Base-by-base conservation (phyloP, 2,113 vertebrate genomes). In the Sterrhoptilus dennistouni region DNA sequence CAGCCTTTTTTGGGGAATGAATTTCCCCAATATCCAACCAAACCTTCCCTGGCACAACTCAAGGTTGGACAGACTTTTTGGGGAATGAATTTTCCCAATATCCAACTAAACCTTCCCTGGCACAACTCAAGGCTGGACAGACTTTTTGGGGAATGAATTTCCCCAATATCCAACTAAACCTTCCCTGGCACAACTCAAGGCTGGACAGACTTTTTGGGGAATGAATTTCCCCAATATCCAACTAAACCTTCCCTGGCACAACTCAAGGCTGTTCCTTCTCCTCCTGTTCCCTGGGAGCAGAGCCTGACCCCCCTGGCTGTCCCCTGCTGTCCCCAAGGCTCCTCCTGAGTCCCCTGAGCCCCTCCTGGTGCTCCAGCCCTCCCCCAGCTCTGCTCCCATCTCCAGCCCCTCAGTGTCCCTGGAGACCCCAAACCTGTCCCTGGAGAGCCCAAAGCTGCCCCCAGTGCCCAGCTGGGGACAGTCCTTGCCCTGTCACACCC, bases 161-260 rank as follows among this genome's bases (percentile, higher is more conserved):
- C n/a, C n/a, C n/a, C n/a, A n/a, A n/a, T n/a, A n/a, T n/a, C n/a
- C n/a, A n/a, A n/a, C n/a, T n/a, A n/a, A n/a, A n/a, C n/a, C n/a
- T n/a, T n/a, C n/a, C n/a, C n/a, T n/a, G n/a, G n/a, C n/a, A n/a
- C n/a, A n/a, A n/a, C n/a, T n/a, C 74, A 53, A 47, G 44, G 23
- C 23, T 24, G 40, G 56, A 3, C 6, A 63, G 25, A 14, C 31
- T 2, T 42, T 80, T 1, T 8, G 10, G 24, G 57, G 7, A 10
- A 35, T 27, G 36, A 16, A 38, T 18, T 0, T 24, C 14, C 49
- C 60, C 52, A 66, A 1, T 17, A 4, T n/a, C 77, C 75, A 28
- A 0, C 35, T 19, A 5, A 14, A 0, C 17, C 57, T 42, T 1
- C 21, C 40, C 50, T 56, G 22, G 47, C 28, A 0, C 49, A 45